Percentiles rank a stretch among this genome's conserved stretches.
phyloP scores from a whole-genome alignment of 2,797 vertebrate species.

The Tapera naevia region DNA sequence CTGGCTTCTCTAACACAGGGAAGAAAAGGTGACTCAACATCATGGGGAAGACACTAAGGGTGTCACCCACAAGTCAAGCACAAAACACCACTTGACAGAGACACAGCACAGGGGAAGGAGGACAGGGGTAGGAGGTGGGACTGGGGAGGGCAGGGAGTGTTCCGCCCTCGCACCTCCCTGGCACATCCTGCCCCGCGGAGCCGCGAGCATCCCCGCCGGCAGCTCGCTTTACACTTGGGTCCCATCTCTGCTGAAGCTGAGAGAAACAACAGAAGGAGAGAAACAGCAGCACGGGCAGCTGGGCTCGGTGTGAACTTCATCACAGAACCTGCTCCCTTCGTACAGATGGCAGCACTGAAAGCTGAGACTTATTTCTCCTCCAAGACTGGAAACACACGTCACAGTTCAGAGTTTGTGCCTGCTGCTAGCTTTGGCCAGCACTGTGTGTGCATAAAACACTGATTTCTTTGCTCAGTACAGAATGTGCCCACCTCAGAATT shows the following conservation, averaged over 20 bases:
- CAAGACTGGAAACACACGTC: neutral
- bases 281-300: constrained; percentile 33
- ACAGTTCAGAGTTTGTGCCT: neutral
- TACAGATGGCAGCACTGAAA: neutral
- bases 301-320: neutral
- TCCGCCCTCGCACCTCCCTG: neutral
- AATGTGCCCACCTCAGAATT: neutral
- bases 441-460: neutral
- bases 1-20: neutral
- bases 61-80: neutral
- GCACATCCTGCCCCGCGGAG: neutral
- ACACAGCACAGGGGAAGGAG: neutral
- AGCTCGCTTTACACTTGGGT: neutral
- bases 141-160: neutral
- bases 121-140: neutral
- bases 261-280: constrained; percentile 39
- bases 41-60: neutral
- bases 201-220: neutral
- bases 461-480: neutral
- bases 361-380: constrained; percentile 1
- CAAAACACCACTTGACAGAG: neutral
- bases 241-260: neutral
- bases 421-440: neutral
- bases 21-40: neutral
- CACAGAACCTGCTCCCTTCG: neutral